Base-by-base conservation (phyloP, 2,113 vertebrate species). In the Indri indri region DNA sequence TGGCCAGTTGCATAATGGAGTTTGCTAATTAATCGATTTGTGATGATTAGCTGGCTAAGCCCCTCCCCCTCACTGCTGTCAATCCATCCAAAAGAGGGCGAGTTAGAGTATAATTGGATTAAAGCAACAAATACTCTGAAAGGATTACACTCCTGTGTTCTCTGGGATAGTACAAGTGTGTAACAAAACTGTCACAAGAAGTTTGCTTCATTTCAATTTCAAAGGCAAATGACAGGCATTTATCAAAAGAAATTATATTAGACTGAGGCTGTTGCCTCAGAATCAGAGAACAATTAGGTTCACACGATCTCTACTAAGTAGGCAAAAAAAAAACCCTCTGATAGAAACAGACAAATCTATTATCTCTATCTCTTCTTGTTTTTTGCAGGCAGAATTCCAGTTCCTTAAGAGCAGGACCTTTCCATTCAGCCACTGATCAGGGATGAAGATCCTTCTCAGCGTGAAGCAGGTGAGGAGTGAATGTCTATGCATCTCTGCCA, bases 211-310 rank as follows among this genome's bases (percentile, higher is more conserved):
- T 76, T 90, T 65, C 34, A 23, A 34, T 76, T 88, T 94, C 70
- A 74, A 37, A 18, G 30, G 32, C 22, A 88, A 95, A 50, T 32
- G 30, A 76, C 2, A 92, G 70, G 40, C n/a, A 84, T 70, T 95
- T 96, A 88, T 37, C 50, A 94, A 91, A 90, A 25, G 40, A 81
- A 80, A 90, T 45, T 54, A 18, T 54, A 54, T 54, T 65, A 86
- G 80, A 82, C 8, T 27, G 22, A 97, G 7, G n/a, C 59, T 71
- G 6, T 45, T 90, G 14, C 40, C 4, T 7, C 18, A 92, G 42
- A 93, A 80, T 59, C 37, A 52, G 45, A 93, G 65, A 91, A 57
- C 94, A 92, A 96, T 95, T 96, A 79, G 47, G 87, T 96, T 50
- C 22, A 59, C 25, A 84, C 37, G 12, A 71, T 88, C 22, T 70